These are phyloP conservation scores for Pterocles orientalis DNA, from an alignment of 2,113 vertebrate species.

Conservation along the genomic window DNA sequence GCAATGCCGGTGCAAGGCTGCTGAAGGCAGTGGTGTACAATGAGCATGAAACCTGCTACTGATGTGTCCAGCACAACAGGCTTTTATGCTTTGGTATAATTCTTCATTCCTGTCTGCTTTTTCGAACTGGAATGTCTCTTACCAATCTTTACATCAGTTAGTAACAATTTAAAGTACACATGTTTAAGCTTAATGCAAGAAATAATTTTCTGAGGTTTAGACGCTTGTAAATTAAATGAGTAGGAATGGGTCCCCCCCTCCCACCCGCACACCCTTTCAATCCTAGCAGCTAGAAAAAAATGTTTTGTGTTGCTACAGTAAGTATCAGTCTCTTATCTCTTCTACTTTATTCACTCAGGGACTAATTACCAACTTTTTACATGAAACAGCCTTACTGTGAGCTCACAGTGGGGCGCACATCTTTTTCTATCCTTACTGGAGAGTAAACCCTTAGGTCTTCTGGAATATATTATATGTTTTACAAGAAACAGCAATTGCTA, in stretches of 20 bases:
- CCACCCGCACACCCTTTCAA: constrained; percentile 58
- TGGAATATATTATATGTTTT: constrained; percentile 90
- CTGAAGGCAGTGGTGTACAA: neutral
- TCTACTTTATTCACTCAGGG: constrained; percentile 94
- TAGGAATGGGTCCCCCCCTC: constrained; percentile 2
- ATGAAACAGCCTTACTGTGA: constrained; percentile 85
- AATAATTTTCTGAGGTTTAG: constrained; percentile 40
- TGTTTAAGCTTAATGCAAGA: constrained; percentile 55
- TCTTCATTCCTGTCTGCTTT: neutral
- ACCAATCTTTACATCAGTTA: constrained; percentile 22
- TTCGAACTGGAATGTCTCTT: neutral
- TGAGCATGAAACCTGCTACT: neutral
- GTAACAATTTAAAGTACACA: constrained; percentile 52
- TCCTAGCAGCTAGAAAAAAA: constrained; percentile 60
- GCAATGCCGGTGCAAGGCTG: neutral
- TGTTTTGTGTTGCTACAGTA: constrained; percentile 61
- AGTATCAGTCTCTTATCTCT: constrained; percentile 80
- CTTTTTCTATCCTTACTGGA: constrained; percentile 79
- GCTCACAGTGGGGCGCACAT: constrained; percentile 77
- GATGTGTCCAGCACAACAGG: neutral
- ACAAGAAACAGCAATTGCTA: constrained; percentile 70
- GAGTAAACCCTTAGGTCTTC: constrained; percentile 93
- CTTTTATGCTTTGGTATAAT: neutral
- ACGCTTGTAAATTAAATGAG: constrained; percentile 60
- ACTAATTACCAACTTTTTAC: constrained; percentile 98